A percentile compares a stretch with the other conserved stretches of the same genome.
Conservation (phyloP, 1,140 invertebrate genomes). For the Campoletis sonorensis region DNA sequence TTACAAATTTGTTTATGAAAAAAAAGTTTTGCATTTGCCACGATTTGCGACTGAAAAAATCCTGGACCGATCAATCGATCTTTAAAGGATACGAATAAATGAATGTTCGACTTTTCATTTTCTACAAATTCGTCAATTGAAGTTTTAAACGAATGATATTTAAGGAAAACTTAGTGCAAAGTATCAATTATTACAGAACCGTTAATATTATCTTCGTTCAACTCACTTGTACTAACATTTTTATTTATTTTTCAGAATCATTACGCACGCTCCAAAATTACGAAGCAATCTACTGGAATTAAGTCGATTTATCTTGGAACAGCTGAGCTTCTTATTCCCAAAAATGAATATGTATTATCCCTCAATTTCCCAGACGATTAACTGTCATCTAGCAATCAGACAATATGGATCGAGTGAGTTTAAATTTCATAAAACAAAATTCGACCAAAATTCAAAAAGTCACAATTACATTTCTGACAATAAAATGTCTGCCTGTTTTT, state of each 20-base stretch:
- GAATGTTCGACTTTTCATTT: too few relatives aligned
- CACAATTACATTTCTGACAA: not conserved
- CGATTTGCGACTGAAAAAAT: too few relatives aligned
- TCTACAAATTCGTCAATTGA: too few relatives aligned
- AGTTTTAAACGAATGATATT: too few relatives aligned
- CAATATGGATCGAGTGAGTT: slow-evolving; percentile 80
- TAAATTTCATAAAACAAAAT: slow-evolving; percentile 35
- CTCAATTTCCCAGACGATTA: slow-evolving; percentile 79
- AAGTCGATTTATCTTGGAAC: slow-evolving; percentile 78
- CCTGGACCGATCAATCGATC: too few relatives aligned
- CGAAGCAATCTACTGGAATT: slow-evolving; percentile 76
- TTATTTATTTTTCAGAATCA: slow-evolving; percentile 74
- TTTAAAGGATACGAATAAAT: too few relatives aligned
- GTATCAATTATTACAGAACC: too few relatives aligned
- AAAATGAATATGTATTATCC: slow-evolving; percentile 77
- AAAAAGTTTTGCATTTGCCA: too few relatives aligned
- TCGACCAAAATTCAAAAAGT: slow-evolving; percentile 32
- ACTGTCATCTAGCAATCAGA: slow-evolving; percentile 83
- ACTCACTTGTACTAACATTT: not conserved
- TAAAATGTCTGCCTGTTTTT: not conserved
- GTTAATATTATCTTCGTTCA: too few relatives aligned
- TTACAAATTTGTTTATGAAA: too few relatives aligned
- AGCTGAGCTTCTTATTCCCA: slow-evolving; percentile 75
- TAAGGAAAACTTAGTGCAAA: too few relatives aligned
- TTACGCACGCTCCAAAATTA: slow-evolving; percentile 79